A percentile compares a stretch with the other conserved stretches of the same genome.
Evolutionary conservation across 2,888 invertebrate species (phyloP).

Genomic region (Eupsilia transversa): DNA sequence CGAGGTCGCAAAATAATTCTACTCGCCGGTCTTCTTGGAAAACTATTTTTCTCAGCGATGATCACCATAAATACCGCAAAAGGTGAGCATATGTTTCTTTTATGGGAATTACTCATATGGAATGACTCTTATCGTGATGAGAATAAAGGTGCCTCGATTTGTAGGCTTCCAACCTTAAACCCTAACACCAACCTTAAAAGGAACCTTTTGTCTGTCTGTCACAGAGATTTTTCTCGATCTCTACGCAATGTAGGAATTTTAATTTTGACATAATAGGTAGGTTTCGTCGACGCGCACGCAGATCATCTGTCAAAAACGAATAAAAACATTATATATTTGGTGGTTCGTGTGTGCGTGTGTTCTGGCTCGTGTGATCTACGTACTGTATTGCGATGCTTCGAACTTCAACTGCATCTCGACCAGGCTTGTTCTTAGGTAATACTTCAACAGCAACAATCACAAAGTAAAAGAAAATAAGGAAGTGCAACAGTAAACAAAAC

Average conservation of each 20-base stretch:
- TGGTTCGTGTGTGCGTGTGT: no score
- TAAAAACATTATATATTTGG: not conserved
- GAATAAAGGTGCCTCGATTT: not conserved
- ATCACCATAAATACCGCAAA: constrained; percentile 92
- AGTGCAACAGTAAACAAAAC: no score
- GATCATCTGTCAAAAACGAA: not conserved
- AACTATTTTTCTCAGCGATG: constrained; percentile 94
- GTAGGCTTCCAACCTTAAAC: not conserved
- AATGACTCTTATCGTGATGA: not conserved
- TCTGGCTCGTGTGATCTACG: no score
- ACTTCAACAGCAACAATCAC: no score
- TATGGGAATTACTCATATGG: not conserved
- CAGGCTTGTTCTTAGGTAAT: no score
- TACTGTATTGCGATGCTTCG: no score
- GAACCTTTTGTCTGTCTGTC: not conserved
- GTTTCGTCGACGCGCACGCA: not conserved
- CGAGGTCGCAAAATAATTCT: constrained; percentile 94
- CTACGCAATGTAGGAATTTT: not conserved
- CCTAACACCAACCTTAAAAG: no score
- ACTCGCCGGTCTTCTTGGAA: constrained; percentile 93
- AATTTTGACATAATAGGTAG: not conserved
- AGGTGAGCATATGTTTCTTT: constrained; percentile 75
- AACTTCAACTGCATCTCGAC: no score
- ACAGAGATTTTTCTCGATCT: not conserved
- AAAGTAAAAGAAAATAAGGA: no score